Evolutionary conservation across 2,888 invertebrate species (phyloP).

Genomic region (Eustalomyia histrio): DNA sequence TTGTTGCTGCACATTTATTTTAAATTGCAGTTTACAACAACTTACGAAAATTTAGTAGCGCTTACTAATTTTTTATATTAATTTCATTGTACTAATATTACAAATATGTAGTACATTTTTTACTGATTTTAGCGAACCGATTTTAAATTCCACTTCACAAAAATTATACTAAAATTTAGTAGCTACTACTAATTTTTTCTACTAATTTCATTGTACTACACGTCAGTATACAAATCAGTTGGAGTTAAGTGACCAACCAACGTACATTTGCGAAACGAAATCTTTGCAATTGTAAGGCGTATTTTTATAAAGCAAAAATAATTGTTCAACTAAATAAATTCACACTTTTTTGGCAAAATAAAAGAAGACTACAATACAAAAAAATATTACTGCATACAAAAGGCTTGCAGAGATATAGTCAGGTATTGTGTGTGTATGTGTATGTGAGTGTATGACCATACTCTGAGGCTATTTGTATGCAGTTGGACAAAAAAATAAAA

Average conservation of each 20-base stretch:
- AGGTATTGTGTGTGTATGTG: constrained; percentile 41
- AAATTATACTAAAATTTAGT: too few relatives aligned
- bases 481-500: constrained; percentile 62
- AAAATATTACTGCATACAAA: constrained; percentile 54
- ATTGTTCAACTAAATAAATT: constrained; percentile 50
- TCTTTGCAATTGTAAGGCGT: neutral
- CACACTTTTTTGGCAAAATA: constrained; percentile 57
- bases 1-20: too few relatives aligned
- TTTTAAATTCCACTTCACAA: too few relatives aligned
- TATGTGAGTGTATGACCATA: constrained; percentile 66
- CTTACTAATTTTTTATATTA: too few relatives aligned
- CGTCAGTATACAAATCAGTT: neutral
- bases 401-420: constrained; percentile 17
- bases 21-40: too few relatives aligned
- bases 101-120: too few relatives aligned
- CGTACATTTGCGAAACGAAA: neutral
- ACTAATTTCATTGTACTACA: too few relatives aligned
- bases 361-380: constrained; percentile 57
- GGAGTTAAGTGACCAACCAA: neutral
- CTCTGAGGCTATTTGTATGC: constrained; percentile 51
- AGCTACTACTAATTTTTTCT: too few relatives aligned
- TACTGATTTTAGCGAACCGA: too few relatives aligned
- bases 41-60: too few relatives aligned
- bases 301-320: neutral
- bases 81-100: too few relatives aligned